Base-by-base conservation (phyloP, 2,797 vertebrate genomes). In the Smutsia temminckii region DNA sequence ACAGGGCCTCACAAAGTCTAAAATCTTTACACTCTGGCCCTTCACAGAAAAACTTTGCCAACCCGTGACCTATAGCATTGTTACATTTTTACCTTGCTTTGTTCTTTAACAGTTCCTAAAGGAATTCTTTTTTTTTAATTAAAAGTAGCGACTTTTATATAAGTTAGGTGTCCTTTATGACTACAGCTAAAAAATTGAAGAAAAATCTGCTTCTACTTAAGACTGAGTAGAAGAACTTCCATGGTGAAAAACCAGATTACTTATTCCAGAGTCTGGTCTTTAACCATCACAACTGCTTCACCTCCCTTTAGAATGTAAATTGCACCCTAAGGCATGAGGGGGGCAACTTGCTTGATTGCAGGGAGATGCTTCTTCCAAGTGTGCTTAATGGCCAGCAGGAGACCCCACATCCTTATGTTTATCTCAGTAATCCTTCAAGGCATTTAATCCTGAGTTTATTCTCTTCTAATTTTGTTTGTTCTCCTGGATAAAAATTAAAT, bases 81-180 rank as follows among this genome's bases (percentile, higher is more conserved):
- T n/a, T 34, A 12, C 4, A 6, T 55, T 64, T 68, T 85, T 37
- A 10, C n/a, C 25, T 77, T 71, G 32, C 68, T 49, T 85, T 89
- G 53, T 89, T 89, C n/a, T 53, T 72, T 59, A 87, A 75, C 59
- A 91, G 23, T 72, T 91, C 3, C 53, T n/a, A 34, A 49, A 85
- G 21, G 49, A 91, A 13, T 61, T n/a, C 10, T 37, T 34, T 66
- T 86, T 86, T 59, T 66, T 49, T 40, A 90, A 63, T 92, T 34
- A 57, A 74, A 72, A 86, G 21, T 66, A 25, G 57, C 32, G 29
- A 40, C 17, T 79, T 64, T 51, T 32, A 21, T 78, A 6, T 49
- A 80, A 49, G 32, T 79, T 34, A 92, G 25, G 57, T 46, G 23
- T 64, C 83, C 57, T 20, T 46, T 85, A 10, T 21, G 13, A 64